These are phyloP conservation scores for Polydrusus tereticollis DNA, from an alignment of 2,888 invertebrate species.

Conservation along the genomic window DNA sequence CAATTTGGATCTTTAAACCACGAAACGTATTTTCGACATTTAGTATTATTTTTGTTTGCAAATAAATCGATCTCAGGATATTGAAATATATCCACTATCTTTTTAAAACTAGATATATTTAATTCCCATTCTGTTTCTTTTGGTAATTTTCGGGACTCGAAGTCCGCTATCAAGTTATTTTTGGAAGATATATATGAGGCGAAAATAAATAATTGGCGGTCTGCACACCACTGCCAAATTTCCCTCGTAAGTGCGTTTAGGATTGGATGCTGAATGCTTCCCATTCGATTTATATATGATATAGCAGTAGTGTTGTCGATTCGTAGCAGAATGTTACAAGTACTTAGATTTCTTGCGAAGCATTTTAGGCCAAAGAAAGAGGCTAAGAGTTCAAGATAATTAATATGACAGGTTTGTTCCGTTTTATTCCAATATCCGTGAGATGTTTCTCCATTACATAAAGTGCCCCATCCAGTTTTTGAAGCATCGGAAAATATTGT, in stretches of 20 bases:
- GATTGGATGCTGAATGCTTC: constrained; percentile 7
- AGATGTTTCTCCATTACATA: constrained; percentile 34
- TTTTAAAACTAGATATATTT: neutral
- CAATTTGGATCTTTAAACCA: constrained; percentile 7
- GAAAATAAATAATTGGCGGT: neutral
- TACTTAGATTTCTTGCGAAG: constrained; percentile 42
- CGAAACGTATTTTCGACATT: constrained; percentile 3
- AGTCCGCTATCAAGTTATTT: constrained; percentile 37
- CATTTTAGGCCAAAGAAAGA: constrained; percentile 50
- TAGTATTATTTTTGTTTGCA: neutral
- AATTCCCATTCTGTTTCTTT: constrained; percentile 26
- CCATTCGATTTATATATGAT: constrained; percentile 39
- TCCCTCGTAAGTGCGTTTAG: constrained; percentile 17
- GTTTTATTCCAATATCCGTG: constrained; percentile 47
- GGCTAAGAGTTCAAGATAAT: constrained; percentile 52
- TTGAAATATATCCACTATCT: neutral
- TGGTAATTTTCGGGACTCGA: constrained; percentile 17
- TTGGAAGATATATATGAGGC: constrained; percentile 18
- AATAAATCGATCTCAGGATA: neutral
- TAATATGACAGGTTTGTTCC: constrained; percentile 49
- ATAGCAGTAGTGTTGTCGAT: constrained; percentile 44
- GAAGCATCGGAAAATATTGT: no score
- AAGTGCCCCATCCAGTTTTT: constrained; percentile 51
- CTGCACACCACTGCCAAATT: constrained; percentile 25
- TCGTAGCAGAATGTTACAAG: constrained; percentile 25